Evolutionary conservation across 2,113 vertebrate species (phyloP).

Genomic region (Podarcis cretensis): DNA sequence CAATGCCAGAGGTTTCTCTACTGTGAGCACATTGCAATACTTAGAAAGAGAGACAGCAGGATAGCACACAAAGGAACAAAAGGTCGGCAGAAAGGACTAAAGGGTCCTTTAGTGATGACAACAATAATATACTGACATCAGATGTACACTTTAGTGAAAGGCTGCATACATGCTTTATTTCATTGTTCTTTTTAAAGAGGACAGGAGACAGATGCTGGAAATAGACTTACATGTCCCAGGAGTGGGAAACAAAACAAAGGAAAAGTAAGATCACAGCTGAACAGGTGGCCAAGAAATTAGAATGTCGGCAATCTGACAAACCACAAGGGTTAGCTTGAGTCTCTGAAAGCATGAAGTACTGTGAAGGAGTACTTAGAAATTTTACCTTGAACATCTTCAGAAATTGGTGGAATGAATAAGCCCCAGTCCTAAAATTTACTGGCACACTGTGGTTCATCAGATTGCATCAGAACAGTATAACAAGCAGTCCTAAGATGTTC

Average conservation of each 20-base stretch:
- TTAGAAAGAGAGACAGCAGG: background rate
- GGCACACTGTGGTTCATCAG: background rate
- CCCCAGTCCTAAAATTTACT: background rate
- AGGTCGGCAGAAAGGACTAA: background rate
- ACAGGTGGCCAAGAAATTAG: slow-evolving; percentile 46
- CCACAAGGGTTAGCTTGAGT: background rate
- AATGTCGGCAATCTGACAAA: slow-evolving; percentile 39
- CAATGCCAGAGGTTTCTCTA: background rate
- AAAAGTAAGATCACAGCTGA: slow-evolving; percentile 23
- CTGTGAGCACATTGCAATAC: background rate
- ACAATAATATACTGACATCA: background rate
- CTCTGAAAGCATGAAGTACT: background rate
- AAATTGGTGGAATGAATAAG: background rate
- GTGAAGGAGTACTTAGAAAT: background rate
- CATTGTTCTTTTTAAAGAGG: slow-evolving; percentile 21
- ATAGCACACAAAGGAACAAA: background rate
- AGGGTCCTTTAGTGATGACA: background rate
- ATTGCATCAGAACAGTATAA: background rate
- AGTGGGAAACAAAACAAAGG: slow-evolving; percentile 10
- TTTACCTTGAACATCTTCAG: background rate
- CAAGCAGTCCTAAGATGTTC: background rate
- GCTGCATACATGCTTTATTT: slow-evolving; percentile 17
- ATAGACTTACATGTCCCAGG: slow-evolving; percentile 31
- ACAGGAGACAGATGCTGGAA: slow-evolving; percentile 42
- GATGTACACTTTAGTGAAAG: slow-evolving; percentile 5